Evolutionary conservation across 2,113 vertebrate genomes (phyloP).

Genomic region (Prunella himalayana): DNA sequence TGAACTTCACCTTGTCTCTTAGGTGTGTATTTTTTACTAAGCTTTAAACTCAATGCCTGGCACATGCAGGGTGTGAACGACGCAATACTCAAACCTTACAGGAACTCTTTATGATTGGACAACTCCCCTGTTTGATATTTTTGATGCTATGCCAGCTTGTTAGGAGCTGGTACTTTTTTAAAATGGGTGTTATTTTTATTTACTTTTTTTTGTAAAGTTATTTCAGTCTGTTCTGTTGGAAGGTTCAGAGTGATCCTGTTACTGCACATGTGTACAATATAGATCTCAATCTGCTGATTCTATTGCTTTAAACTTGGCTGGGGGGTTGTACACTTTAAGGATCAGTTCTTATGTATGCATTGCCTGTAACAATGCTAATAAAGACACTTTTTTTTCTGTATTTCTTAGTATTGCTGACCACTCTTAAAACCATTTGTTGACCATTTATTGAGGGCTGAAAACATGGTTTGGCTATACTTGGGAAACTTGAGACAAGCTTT

Average conservation of each 20-base stretch:
- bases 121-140: constrained; percentile 39
- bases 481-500: background rate
- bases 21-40: constrained; percentile 53
- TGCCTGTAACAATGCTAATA: constrained; percentile 83
- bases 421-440: background rate
- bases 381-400: constrained; percentile 76
- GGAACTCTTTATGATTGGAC: constrained; percentile 54
- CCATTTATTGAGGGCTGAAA: background rate
- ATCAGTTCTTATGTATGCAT: constrained; percentile 68
- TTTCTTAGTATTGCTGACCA: background rate
- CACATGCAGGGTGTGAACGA: constrained; percentile 44
- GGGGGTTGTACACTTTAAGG: constrained; percentile 72
- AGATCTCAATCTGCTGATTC: constrained; percentile 64
- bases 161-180: constrained; percentile 69
- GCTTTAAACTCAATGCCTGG: constrained; percentile 62
- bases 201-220: constrained; percentile 71
- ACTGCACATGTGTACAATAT: constrained; percentile 70
- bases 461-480: background rate
- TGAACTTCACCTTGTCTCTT: constrained; percentile 40
- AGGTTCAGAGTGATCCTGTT: constrained; percentile 64
- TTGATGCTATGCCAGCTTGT: constrained; percentile 38
- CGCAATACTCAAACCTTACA: constrained; percentile 32
- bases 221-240: constrained; percentile 68
- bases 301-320: constrained; percentile 67
- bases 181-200: constrained; percentile 74